phyloP scores from a whole-genome alignment of 2,113 vertebrate species.

The Grus americana region DNA sequence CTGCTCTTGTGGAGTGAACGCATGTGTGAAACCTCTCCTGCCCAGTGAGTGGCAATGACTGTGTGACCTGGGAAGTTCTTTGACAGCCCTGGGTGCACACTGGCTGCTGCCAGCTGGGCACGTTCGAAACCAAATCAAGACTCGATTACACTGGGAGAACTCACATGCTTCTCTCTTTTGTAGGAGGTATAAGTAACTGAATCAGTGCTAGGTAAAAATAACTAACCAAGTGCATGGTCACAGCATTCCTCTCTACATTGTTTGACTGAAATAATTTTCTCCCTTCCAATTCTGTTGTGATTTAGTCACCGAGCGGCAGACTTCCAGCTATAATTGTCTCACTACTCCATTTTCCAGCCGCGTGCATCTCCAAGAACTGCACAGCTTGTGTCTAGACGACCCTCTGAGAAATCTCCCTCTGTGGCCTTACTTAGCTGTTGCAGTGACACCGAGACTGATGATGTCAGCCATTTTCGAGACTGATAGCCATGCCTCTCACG shows the following conservation, averaged over 20 bases:
- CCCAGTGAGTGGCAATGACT: not conserved
- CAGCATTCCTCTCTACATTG: not conserved
- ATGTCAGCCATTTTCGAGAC: constrained; percentile 30
- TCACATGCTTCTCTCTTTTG: not conserved
- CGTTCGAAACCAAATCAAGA: not conserved
- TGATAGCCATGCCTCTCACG: not conserved
- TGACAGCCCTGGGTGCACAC: not conserved
- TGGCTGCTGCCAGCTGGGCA: not conserved
- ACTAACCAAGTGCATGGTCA: not conserved
- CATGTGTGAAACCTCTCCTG: not conserved
- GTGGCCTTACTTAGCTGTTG: constrained; percentile 38
- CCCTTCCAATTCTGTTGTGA: not conserved
- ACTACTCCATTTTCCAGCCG: not conserved
- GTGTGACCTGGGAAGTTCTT: not conserved
- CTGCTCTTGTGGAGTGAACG: not conserved
- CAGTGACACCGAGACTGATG: constrained; percentile 43
- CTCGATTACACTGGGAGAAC: not conserved
- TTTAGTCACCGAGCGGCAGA: not conserved
- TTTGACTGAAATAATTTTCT: not conserved
- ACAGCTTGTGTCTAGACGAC: constrained; percentile 62
- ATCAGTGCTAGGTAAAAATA: constrained; percentile 10
- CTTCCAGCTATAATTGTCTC: constrained; percentile 24
- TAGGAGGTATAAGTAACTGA: not conserved
- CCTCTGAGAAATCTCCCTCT: constrained; percentile 49
- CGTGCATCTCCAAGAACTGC: not conserved